phyloP scores from a whole-genome alignment of 2,797 vertebrate genomes.

The Adelosebastes latens region DNA sequence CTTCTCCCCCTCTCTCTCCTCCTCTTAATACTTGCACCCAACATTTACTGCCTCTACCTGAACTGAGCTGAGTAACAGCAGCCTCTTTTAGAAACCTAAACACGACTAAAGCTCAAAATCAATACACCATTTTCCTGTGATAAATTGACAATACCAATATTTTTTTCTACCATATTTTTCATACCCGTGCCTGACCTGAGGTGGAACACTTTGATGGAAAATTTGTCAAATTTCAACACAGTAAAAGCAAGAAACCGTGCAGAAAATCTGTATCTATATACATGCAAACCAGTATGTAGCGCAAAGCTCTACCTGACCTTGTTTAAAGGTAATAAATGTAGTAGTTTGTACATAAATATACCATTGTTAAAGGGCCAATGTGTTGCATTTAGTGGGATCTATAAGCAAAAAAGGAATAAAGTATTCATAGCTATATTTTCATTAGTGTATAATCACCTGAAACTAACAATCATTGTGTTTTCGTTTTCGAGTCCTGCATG shows the following conservation, averaged over 20 bases:
- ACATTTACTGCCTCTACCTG: background rate
- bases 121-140: conserved; percentile 22
- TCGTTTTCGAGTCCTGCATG: no score
- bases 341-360: background rate
- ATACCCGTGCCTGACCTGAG: background rate
- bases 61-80: background rate
- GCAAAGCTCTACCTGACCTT: background rate
- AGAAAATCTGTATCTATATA: background rate
- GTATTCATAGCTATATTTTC: no score
- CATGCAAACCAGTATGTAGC: background rate
- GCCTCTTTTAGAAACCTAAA: conserved; percentile 1
- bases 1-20: background rate
- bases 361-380: no score
- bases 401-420: no score
- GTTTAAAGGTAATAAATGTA: background rate
- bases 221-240: background rate
- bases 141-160: background rate
- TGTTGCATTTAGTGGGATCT: no score
- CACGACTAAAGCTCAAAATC: background rate
- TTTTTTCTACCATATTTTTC: background rate
- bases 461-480: no score
- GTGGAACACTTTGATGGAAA: background rate
- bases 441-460: no score
- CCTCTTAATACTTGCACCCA: background rate
- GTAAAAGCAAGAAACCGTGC: background rate